Percentiles rank a stretch among this genome's conserved stretches.
These are phyloP conservation scores for Centrocercus urophasianus DNA, from an alignment of 2,113 vertebrate species.

Conservation along the genomic window DNA sequence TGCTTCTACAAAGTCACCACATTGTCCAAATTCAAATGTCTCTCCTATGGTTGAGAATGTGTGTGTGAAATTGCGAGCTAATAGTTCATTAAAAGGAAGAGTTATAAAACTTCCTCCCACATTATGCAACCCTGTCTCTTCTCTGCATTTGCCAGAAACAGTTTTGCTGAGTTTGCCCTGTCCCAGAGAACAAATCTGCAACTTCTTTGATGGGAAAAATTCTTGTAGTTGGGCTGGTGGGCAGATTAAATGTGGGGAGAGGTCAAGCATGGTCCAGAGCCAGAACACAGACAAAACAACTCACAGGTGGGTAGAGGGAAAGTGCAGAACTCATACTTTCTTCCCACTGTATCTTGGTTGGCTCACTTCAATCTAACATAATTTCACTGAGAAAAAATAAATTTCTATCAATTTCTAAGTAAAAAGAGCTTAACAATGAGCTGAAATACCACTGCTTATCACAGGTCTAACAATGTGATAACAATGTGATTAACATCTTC, in stretches of 20 bases:
- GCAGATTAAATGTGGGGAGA: background rate
- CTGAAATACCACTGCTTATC: background rate
- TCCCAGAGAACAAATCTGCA: background rate
- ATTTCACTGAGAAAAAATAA: background rate
- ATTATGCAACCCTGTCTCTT: background rate
- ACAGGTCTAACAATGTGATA: background rate
- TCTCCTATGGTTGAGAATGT: background rate
- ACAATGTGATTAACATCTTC: background rate
- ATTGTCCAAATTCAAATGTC: background rate
- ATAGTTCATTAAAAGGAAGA: background rate
- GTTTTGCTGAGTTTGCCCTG: background rate
- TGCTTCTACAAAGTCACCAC: background rate
- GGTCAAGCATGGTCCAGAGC: background rate
- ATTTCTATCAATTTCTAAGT: background rate
- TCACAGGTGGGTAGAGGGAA: background rate
- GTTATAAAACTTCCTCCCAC: background rate
- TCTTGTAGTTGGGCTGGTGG: background rate
- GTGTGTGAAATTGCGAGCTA: background rate
- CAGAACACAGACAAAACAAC: background rate
- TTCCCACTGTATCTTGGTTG: too few relatives aligned
- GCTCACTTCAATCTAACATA: background rate
- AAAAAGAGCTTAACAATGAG: too few relatives aligned
- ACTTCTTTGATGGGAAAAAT: background rate
- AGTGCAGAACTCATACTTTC: background rate
- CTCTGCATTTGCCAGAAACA: background rate